phyloP scores from a whole-genome alignment of 2,113 vertebrate species.

The Hiodon alosoides region DNA sequence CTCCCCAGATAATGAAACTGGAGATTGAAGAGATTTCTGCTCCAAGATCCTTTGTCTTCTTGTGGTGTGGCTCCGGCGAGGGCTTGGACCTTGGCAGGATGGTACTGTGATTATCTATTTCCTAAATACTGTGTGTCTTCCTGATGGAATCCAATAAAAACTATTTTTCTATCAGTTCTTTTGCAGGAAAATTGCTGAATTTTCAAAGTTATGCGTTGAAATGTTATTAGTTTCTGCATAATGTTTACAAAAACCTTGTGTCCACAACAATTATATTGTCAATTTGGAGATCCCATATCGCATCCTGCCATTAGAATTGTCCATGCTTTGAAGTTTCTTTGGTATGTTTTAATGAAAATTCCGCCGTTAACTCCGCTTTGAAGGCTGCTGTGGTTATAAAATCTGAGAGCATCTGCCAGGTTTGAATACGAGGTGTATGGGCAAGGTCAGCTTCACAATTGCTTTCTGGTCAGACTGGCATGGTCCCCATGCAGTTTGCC shows the following conservation, averaged over 20 bases:
- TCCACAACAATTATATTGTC: neutral
- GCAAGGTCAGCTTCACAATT: neutral
- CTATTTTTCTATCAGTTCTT: neutral
- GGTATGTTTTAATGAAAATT: slow-evolving; percentile 23
- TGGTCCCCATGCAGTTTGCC: neutral
- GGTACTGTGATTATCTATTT: slow-evolving; percentile 54
- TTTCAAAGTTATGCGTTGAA: too few species aligned
- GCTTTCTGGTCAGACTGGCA: neutral
- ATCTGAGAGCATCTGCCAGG: neutral
- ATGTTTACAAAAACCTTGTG: too few species aligned
- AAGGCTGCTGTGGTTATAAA: neutral
- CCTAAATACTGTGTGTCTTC: neutral
- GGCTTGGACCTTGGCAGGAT: slow-evolving; percentile 92
- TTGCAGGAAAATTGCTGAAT: too few species aligned
- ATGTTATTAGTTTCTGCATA: neutral
- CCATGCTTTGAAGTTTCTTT: slow-evolving; percentile 4
- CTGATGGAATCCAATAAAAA: neutral
- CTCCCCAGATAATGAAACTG: slow-evolving; percentile 88
- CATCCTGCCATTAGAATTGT: too few species aligned
- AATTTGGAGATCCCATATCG: neutral
- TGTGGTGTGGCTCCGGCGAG: slow-evolving; percentile 96
- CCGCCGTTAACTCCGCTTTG: neutral
- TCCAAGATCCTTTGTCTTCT: slow-evolving; percentile 88
- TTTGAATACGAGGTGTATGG: neutral
- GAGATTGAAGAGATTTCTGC: slow-evolving; percentile 97